Evolutionary conservation across 2,113 vertebrate species (phyloP), one percentile per base, ranked within the genome.

Genomic region (Oriolus oriolus): DNA sequence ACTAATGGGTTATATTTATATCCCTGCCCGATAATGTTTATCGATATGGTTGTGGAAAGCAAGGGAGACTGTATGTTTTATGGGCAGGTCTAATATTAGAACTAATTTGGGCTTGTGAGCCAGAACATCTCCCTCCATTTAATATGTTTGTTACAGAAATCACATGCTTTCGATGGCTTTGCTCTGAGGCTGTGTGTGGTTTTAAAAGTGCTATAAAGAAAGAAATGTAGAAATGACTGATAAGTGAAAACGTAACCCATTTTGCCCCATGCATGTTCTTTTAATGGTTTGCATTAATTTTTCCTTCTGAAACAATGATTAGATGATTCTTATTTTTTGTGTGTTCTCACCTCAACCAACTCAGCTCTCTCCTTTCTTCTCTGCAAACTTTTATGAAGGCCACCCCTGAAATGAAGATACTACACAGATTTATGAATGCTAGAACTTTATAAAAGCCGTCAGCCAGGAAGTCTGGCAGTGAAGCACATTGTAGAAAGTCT

Each of bases 1-100:
- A 93, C 76, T 93, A 95, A 96, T 95, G 93, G 96, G 89, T 90
- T 94, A 84, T 96, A 87, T 97, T 97, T 96, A 95, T 97, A 96
- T 74, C 49, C 44, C 79, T 81, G 54, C 74, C 84, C 70, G 76
- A 91, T 94, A 96, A 95, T 90, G 52, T 95, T 97, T 97, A 95
- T 95, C 3, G 33, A 96, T 92, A 84, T 85, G 66, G 82, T 76
- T 57, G 82, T 75, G 68, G 80, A 96, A 97, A 96, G 89, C 60
- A 86, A 95, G 59, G 42, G 59, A 95, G 79, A 86, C 35, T 70
- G 42, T 54, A 42, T 76, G 71, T 92, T 95, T 95, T 96, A 95
- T 95, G 80, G 60, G 23, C 65, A 93, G 84, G 39, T 37, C 89
- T 87, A 95, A 92, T 89, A 92, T 95, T 94, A 93, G 93, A 96